Conservation (phyloP, 2,888 invertebrate species). For the Lomographa bimaculata region DNA sequence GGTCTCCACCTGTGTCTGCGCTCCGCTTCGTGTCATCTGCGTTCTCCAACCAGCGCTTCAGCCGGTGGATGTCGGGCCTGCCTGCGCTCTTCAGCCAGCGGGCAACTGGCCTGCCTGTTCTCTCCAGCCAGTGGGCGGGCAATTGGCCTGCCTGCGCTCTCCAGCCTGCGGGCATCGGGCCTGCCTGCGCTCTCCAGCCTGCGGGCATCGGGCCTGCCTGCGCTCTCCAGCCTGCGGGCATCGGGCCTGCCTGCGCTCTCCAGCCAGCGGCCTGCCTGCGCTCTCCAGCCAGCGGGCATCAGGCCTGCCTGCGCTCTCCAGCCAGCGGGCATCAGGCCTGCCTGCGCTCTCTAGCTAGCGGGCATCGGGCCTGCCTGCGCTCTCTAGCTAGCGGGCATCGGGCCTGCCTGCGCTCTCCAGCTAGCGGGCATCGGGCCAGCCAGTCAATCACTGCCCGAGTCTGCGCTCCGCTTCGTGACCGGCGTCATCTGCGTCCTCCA, state of each 20-base stretch:
- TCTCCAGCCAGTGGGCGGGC: background rate
- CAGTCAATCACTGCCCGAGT: too few species aligned
- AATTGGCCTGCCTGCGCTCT: background rate
- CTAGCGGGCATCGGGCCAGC: background rate
- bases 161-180: background rate
- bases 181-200: conserved; percentile 1
- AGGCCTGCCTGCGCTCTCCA: background rate
- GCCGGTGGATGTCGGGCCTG: too few species aligned
- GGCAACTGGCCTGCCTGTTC: background rate
- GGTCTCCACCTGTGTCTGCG: background rate
- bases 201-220: background rate
- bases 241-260: background rate
- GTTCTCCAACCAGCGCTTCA: background rate
- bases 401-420: background rate
- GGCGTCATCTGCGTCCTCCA: too few species aligned
- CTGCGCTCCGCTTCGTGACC: too few species aligned
- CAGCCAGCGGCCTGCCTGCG: background rate
- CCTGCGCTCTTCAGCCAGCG: background rate
- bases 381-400: background rate
- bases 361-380: background rate
- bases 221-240: background rate
- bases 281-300: background rate
- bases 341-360: background rate
- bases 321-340: background rate
- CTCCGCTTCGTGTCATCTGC: background rate